Percentiles rank a stretch among this genome's conserved stretches.
Conservation (phyloP, 2,888 invertebrate genomes). For the Hanleya hanleyi region DNA sequence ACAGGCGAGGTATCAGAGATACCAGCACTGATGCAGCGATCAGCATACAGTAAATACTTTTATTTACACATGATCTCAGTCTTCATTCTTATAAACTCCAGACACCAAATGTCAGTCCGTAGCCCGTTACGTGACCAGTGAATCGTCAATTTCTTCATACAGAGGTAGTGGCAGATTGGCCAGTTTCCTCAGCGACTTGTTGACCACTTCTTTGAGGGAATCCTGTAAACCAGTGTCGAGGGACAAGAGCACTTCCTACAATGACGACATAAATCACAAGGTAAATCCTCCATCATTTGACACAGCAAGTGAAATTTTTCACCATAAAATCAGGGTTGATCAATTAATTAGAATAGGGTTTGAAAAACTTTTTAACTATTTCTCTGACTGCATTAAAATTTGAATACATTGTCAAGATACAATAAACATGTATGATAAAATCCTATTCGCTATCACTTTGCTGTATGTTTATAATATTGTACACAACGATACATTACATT, state of each 20-base stretch:
- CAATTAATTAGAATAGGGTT: not conserved
- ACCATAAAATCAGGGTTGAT: not conserved
- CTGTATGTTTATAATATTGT: no score
- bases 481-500: no score
- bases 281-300: not conserved
- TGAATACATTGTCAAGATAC: not conserved
- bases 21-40: no score
- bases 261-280: not conserved
- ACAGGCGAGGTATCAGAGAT: no score
- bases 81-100: no score
- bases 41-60: no score
- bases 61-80: no score
- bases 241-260: conserved; percentile 82
- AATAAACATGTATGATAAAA: not conserved
- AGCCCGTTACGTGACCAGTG: conserved; percentile 77
- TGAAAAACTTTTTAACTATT: not conserved
- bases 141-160: conserved; percentile 91
- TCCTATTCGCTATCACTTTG: no score
- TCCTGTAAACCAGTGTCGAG: conserved; percentile 92
- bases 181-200: conserved; percentile 88
- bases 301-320: not conserved
- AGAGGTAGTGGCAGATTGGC: conserved; percentile 85
- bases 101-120: no score
- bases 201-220: conserved; percentile 90
- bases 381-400: not conserved